phyloP scores from a whole-genome alignment of 2,888 invertebrate genomes.

The Orchestes rusci region DNA sequence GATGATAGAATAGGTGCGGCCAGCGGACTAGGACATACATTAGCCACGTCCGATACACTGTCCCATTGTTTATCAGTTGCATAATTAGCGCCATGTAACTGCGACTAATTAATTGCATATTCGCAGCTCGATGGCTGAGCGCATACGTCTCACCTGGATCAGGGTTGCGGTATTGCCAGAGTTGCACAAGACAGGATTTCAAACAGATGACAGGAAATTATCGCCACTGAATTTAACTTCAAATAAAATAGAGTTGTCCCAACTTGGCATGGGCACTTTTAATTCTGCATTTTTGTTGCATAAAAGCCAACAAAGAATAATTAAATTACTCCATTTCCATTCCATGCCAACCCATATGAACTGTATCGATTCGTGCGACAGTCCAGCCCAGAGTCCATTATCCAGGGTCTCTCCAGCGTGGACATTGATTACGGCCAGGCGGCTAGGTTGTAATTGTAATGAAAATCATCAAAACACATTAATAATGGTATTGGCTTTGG shows the following conservation, averaged over 20 bases:
- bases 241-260: slow-evolving; percentile 11
- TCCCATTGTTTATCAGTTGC: slow-evolving; percentile 24
- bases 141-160: slow-evolving; percentile 18
- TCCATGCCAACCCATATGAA: too few relatives aligned
- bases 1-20: slow-evolving; percentile 13
- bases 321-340: too few relatives aligned
- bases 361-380: too few relatives aligned
- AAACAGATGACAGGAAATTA: too few relatives aligned
- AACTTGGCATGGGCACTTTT: too few relatives aligned
- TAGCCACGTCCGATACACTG: slow-evolving; percentile 22
- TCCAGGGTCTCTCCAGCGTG: slow-evolving; percentile 1
- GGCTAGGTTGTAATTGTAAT: slow-evolving; percentile 19
- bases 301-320: neutral
- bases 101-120: slow-evolving; percentile 23
- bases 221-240: slow-evolving; percentile 9
- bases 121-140: slow-evolving; percentile 17
- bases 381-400: neutral
- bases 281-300: too few relatives aligned
- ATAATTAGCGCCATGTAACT: slow-evolving; percentile 21
- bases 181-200: too few relatives aligned
- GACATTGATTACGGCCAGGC: slow-evolving; percentile 10
- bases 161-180: too few relatives aligned
- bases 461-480: slow-evolving; percentile 25
- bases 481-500: slow-evolving; percentile 18
- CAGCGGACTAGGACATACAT: slow-evolving; percentile 19